Evolutionary conservation across 2,797 vertebrate species (phyloP).

Genomic region (Cynopterus sphinx): DNA sequence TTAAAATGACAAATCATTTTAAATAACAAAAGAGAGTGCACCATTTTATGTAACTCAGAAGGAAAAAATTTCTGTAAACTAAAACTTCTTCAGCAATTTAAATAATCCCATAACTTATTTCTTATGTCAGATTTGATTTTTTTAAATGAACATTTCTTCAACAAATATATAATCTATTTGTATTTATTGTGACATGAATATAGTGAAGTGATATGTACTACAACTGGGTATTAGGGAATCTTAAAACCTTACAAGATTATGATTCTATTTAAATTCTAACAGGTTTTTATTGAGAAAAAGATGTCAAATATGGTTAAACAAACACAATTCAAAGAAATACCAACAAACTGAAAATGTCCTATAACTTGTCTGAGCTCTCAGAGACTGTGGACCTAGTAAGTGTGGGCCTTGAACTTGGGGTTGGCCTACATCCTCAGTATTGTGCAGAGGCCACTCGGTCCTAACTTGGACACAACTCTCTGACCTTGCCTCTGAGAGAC

Average conservation of each 20-base stretch:
- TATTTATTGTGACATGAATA: slow-evolving; percentile 1
- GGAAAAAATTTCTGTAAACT: neutral
- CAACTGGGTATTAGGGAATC: neutral
- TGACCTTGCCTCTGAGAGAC: neutral
- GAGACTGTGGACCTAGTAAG: neutral
- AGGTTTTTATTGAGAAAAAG: slow-evolving; percentile 5
- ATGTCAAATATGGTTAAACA: neutral
- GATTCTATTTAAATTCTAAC: neutral
- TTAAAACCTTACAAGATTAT: neutral
- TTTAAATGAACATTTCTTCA: slow-evolving; percentile 16
- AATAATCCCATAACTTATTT: slow-evolving; percentile 22
- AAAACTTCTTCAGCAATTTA: neutral
- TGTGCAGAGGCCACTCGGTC: neutral
- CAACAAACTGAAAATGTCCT: neutral
- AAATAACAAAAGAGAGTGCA: neutral
- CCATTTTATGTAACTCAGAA: neutral
- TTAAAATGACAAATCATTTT: neutral
- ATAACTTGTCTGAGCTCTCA: neutral
- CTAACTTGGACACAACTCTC: neutral
- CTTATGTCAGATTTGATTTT: neutral
- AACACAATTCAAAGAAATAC: neutral
- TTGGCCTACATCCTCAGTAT: neutral
- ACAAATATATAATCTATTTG: neutral
- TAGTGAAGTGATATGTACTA: neutral
- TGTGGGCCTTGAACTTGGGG: neutral